Percentiles rank a stretch among this genome's conserved stretches.
Conservation (phyloP, 1,140 invertebrate species). For the Penaeus chinensis region DNA sequence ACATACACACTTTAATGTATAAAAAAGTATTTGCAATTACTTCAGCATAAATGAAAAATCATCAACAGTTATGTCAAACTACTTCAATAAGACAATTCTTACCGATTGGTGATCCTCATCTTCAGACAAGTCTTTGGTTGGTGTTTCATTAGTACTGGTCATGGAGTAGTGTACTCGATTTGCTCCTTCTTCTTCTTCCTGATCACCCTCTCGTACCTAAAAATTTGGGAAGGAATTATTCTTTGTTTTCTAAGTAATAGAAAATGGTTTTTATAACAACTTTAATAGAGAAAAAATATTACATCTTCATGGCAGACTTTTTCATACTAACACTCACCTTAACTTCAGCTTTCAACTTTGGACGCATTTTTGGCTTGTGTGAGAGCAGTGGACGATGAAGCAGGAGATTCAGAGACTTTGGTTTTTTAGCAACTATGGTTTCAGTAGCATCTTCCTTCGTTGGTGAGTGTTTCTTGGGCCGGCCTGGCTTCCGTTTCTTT, state of each 20-base stretch:
- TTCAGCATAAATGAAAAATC: not conserved
- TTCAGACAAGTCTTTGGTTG: constrained; percentile 19
- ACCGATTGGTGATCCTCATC: constrained; percentile 35
- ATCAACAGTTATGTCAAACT: too few species aligned
- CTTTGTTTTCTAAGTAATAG: too few species aligned
- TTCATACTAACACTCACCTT: constrained; percentile 64
- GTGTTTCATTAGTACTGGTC: not conserved
- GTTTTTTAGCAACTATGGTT: constrained; percentile 85
- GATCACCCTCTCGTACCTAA: constrained; percentile 30
- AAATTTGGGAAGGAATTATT: not conserved
- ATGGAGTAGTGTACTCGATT: constrained; percentile 22
- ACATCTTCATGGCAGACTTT: not conserved
- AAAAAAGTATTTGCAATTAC: not conserved
- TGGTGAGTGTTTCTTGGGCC: constrained; percentile 80
- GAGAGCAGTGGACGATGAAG: constrained; percentile 66
- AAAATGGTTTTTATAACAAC: too few species aligned
- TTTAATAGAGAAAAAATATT: too few species aligned
- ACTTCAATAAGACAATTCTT: not conserved
- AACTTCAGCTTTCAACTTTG: constrained; percentile 77
- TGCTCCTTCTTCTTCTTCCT: constrained; percentile 44
- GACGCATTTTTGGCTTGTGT: constrained; percentile 72
- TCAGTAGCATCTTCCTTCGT: constrained; percentile 75
- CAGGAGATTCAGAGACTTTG: constrained; percentile 66
- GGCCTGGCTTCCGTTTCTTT: constrained; percentile 85
- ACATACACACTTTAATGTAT: too few species aligned